A percentile compares a stretch with the other conserved stretches of the same genome.
Conservation (phyloP, 2,888 invertebrate genomes). For the Melinaea marsaeus region DNA sequence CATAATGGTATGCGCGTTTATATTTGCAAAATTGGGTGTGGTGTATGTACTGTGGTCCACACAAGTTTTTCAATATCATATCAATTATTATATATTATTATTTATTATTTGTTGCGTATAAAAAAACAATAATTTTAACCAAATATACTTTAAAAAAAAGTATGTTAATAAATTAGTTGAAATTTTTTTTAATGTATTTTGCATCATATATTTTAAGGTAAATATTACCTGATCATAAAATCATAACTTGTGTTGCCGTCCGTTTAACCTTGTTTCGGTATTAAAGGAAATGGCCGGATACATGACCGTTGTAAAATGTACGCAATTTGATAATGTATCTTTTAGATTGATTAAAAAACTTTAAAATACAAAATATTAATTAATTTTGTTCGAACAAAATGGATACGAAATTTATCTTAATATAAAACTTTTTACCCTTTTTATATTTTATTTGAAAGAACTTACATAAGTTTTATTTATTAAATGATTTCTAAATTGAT, state of each 20-base stretch:
- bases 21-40: background rate
- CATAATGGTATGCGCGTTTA: background rate
- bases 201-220: background rate
- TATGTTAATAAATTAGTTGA: too few species aligned
- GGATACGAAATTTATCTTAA: background rate
- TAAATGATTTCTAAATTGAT: too few species aligned
- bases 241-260: slow-evolving; percentile 1
- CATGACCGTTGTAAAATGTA: slow-evolving; percentile 13
- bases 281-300: slow-evolving; percentile 10
- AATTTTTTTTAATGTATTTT: background rate
- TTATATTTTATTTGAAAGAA: too few species aligned
- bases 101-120: background rate
- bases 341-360: slow-evolving; percentile 17
- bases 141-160: background rate
- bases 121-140: background rate
- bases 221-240: background rate
- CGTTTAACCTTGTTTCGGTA: slow-evolving; percentile 9
- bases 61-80: background rate
- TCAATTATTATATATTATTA: background rate
- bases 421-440: too few species aligned
- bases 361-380: background rate
- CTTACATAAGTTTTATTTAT: too few species aligned
- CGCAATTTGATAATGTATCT: slow-evolving; percentile 26
- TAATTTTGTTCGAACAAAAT: background rate
- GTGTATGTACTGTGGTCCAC: background rate